Evolutionary conservation across 2,113 vertebrate species (phyloP).

Genomic region (Gnathonemus longibarbis): DNA sequence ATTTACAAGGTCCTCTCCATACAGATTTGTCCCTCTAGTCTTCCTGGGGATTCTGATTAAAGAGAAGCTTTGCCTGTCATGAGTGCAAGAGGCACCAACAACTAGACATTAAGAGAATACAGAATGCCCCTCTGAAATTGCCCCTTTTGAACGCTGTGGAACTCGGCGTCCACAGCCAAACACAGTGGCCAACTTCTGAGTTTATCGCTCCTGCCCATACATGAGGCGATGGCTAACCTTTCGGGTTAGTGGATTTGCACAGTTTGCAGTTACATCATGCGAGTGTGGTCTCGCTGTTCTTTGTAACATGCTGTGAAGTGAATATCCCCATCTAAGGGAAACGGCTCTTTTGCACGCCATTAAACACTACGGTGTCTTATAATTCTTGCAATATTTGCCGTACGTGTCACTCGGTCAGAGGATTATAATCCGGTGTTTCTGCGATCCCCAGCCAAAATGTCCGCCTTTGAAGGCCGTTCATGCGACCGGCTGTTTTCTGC

Average conservation of each 20-base stretch:
- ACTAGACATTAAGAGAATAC: background rate
- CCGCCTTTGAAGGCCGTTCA: background rate
- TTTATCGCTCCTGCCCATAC: background rate
- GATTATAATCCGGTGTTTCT: background rate
- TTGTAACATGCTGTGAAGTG: background rate
- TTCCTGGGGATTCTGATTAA: background rate
- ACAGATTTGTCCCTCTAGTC: background rate
- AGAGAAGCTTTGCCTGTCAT: background rate
- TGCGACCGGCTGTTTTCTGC: background rate
- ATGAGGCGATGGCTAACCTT: background rate
- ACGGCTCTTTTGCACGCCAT: background rate
- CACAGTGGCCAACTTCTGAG: background rate
- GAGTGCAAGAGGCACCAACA: background rate
- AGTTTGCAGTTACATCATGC: background rate
- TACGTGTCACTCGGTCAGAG: background rate
- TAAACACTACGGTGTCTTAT: background rate
- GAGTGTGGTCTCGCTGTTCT: background rate
- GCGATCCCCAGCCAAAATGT: background rate
- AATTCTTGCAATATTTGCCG: background rate
- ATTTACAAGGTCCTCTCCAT: background rate
- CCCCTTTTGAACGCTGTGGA: background rate
- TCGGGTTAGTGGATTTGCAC: background rate
- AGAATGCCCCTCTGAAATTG: background rate
- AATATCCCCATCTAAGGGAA: background rate
- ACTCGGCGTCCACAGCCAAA: background rate